Base-by-base conservation (phyloP, 2,113 vertebrate genomes). In the Pachyramphus minor region DNA sequence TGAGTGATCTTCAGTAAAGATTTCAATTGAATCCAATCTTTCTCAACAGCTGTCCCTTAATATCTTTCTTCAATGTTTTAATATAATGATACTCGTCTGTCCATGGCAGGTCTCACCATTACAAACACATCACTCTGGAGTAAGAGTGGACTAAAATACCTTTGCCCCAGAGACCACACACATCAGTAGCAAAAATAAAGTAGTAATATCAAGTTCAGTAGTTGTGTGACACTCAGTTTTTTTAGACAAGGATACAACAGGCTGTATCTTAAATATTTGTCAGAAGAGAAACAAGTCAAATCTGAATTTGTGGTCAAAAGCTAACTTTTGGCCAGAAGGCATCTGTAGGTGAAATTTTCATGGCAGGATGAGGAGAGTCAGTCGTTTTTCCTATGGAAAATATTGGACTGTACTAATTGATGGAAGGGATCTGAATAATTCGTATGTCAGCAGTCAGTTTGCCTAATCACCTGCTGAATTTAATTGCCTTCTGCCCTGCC, bases 391-490 rank as follows among this genome's bases (percentile, higher is more conserved):
- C 71, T 35, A 49, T 15, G 39, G 63, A 93, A 73, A 59, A 77
- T 35, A 28, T 14, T 52, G 58, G 25, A 53, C 53, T 42, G 16
- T 49, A 19, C 17, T 77, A 88, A 69, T 13, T 64, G 49, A 92
- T 64, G 41, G 50, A 79, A 79, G 27, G 31, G 28, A 94, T n/a
- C 8, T 75, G 44, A 90, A 74, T 60, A 84, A 90, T 67, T 95
- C n/a, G 20, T 77, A 67, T 50, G 49, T 81, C 76, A 84, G 68
- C 69, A 72, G 33, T 72, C 37, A 41, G 31, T 78, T 92, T 93
- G 50, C 28, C 64, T 95, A 87, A 90, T 75, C 50, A 76, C 28
- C 30, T 74, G 41, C 76, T 89, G 76, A 88, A 50, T 56, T 81
- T 37, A 7, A 63, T 58, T 83, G 88, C 56, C 62, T 90, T 37